Percentiles rank a stretch among this genome's conserved stretches.
Conservation (phyloP, 2,113 vertebrate species). For the Toxotes chatareus region DNA sequence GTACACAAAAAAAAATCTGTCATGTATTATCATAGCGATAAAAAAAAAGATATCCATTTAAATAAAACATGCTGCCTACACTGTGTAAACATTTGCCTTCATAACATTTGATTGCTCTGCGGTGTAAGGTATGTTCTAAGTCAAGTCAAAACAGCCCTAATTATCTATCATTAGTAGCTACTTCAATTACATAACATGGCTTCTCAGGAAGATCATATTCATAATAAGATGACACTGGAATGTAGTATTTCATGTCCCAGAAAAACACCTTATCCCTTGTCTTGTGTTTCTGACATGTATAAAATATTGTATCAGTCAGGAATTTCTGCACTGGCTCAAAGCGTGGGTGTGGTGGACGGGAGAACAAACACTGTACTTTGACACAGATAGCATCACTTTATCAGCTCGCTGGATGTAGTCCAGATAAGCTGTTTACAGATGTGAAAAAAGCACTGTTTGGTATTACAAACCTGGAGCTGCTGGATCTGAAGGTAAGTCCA, state of each 20-base stretch:
- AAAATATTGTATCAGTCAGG: conserved; percentile 41
- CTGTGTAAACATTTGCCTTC: conserved; percentile 3
- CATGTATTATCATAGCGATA: background rate
- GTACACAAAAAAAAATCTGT: conserved; percentile 17
- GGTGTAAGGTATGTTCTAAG: conserved; percentile 1
- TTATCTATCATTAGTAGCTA: conserved; percentile 23
- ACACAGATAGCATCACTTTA: conserved; percentile 10
- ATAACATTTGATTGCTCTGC: conserved; percentile 3
- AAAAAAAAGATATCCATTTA: background rate
- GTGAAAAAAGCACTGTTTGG: background rate
- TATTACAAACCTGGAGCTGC: conserved; percentile 90
- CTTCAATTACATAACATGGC: conserved; percentile 16
- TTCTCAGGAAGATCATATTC: background rate
- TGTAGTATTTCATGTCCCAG: conserved; percentile 22
- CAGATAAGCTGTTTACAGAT: background rate
- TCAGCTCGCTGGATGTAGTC: background rate
- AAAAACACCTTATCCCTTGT: background rate
- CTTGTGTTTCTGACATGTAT: conserved; percentile 17
- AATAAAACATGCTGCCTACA: background rate
- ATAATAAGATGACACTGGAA: conserved; percentile 12
- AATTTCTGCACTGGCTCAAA: conserved; percentile 37
- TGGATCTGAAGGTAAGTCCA: conserved; percentile 91
- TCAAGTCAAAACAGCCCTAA: conserved; percentile 31
- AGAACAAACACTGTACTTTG: conserved; percentile 22
- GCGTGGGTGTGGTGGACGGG: background rate